Evolutionary conservation across 2,888 invertebrate species (phyloP), one percentile per base, ranked within the genome.

Genomic region (Lithophane semibrunnea): DNA sequence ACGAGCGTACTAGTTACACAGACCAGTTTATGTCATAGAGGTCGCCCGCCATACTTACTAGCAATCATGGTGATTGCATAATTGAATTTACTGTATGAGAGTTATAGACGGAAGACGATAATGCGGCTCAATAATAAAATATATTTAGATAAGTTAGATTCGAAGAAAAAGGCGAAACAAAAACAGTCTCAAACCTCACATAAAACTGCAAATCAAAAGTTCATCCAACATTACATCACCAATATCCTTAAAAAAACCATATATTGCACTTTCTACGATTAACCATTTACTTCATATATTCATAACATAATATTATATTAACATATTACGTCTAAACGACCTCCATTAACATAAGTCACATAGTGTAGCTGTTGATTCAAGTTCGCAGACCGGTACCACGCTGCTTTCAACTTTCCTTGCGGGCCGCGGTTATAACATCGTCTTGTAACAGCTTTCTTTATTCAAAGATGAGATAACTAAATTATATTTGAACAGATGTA

Each of bases 371-470:
- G 84, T 87, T 77, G 85, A 83, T 88, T 89, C 90, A 90, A 93
- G 93, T 91, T 92, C 91, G 91, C 83, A 73, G 93, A 95, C 95
- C 94, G 94, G 96, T 88, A 85, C 73, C 94, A 88, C 72, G 79
- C 82, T 91, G 92, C 96, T 96, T 96, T 96, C 96, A 87, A 96
- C 95, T 96, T 96, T 96, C 94, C 91, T 95, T 37, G 75, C 88
- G 86, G 85, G 64, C 71, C 65, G 90, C 88, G 84, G 91, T 93
- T 95, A 96, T 94, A 93, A 86, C 94, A 95, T 94, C 92, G 89
- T 93, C 92, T 91, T 92, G 94, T 94, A 96, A 95, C 93, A 85
- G 93, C 95, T 96, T 96, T 94, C 94, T 91, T 91, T 92, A 86
- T 87, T 84, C 88, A 88, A 89, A 90, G 92, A 93, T 95, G 95